phyloP scores from a whole-genome alignment of 92 coral and sea anemone species.

The Phenganax marumi region DNA sequence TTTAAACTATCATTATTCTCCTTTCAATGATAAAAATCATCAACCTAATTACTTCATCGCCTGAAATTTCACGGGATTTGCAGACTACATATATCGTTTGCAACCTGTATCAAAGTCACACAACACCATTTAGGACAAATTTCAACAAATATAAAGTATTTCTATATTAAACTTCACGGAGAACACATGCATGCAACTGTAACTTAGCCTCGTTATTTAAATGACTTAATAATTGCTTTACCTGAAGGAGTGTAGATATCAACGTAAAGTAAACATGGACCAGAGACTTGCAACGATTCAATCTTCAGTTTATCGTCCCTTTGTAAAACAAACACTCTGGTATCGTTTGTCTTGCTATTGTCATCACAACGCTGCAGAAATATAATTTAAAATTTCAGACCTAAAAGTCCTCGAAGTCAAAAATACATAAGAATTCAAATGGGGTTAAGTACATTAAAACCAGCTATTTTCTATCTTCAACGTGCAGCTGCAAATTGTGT shows the following conservation, averaged over 20 bases:
- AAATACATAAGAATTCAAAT: background rate
- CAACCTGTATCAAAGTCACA: too few relatives aligned
- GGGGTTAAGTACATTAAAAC: too few relatives aligned
- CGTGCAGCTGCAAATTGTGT: too few relatives aligned
- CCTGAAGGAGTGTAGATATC: conserved; percentile 37
- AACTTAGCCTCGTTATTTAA: background rate
- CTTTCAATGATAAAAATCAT: background rate
- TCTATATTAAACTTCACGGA: too few relatives aligned
- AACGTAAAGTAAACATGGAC: conserved; percentile 33
- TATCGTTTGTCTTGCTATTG: conserved; percentile 8
- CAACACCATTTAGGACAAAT: too few relatives aligned
- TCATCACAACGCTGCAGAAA: conserved; percentile 3
- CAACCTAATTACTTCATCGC: background rate
- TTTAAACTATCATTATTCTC: background rate
- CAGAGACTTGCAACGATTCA: conserved; percentile 23
- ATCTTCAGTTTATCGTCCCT: conserved; percentile 40
- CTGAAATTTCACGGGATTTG: too few relatives aligned
- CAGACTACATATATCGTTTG: too few relatives aligned
- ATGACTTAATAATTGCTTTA: background rate
- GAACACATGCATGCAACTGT: too few relatives aligned
- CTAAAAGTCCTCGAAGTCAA: background rate
- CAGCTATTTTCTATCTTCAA: too few relatives aligned
- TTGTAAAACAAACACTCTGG: conserved; percentile 33
- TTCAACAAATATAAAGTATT: too few relatives aligned
- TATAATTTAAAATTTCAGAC: background rate